Base-by-base conservation (phyloP, 1,140 invertebrate species). In the Daktulosphaira vitifoliae region DNA sequence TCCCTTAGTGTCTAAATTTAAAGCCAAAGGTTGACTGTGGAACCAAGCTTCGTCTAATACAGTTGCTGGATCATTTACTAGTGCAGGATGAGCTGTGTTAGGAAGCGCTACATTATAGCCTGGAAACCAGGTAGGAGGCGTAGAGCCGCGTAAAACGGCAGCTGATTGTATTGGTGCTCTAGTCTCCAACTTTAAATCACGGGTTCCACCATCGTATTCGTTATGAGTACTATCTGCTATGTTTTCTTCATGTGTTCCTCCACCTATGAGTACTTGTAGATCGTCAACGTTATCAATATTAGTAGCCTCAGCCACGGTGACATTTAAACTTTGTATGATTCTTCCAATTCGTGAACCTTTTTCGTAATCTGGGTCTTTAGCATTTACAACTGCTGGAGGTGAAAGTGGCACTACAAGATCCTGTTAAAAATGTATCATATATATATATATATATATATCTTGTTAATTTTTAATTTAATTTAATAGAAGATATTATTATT, bases 11-110 rank as follows among this genome's bases (percentile, higher is more conserved):
- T 62, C 56, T 8, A 62, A 18, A 13, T 62, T 26, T 11, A 62
- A n/a, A 6, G 42, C n/a, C 42, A 62, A 6, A 1, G 56, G 56
- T 11, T 62, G 56, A 22, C 56, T 62, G 3, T 62, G 56, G 15
- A 62, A 62, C 56, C 56, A 62, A 2, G 56, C 56, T 22, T 62
- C 39, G 5, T 62, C 56, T 11, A 62, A 6, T 11, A 62, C 7
- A 6, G 11, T 0, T 20, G 44, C 56, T 8, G 56, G 56, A 9
- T 62, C 56, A 16, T 1, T 20, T 6, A 18, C 42, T 16, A 62
- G 6, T 11, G 25, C 42, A 2, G 56, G 56, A 1, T 48, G 56
- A 2, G 4, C 18, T 6, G 56, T 62, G 11, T 62, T 62, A 0
- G 56, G 56, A 4, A 62, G 16, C 9, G 56, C 56, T 16, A 62